Conservation (phyloP, 2,797 vertebrate genomes). For the Limnodromus scolopaceus region DNA sequence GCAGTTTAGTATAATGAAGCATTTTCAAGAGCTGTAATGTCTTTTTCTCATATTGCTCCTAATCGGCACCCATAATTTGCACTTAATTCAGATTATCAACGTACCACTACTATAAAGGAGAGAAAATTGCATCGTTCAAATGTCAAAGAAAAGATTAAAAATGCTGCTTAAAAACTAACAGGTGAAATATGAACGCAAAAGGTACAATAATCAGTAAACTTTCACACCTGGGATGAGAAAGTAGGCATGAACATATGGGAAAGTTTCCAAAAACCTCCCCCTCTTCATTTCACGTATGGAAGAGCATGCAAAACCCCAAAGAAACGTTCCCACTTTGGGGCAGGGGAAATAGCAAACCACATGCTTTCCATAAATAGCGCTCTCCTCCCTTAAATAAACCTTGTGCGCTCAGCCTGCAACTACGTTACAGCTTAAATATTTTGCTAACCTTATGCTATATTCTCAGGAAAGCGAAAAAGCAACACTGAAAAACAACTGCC, state of each 20-base stretch:
- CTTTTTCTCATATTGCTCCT: conserved; percentile 27
- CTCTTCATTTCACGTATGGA: conserved; percentile 45
- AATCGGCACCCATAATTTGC: background rate
- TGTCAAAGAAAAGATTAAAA: conserved; percentile 44
- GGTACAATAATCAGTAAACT: conserved; percentile 32
- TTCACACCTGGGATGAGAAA: conserved; percentile 29
- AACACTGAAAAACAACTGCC: background rate
- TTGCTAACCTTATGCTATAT: conserved; percentile 34
- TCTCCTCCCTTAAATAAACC: conserved; percentile 64
- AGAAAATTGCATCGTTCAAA: background rate
- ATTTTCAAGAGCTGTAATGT: conserved; percentile 16
- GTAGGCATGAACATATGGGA: background rate
- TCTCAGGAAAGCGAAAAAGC: conserved; percentile 30
- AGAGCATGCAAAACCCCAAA: conserved; percentile 64
- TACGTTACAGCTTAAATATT: conserved; percentile 36
- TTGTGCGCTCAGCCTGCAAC: background rate
- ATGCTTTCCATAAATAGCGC: conserved; percentile 73
- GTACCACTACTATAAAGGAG: background rate
- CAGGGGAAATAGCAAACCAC: conserved; percentile 33
- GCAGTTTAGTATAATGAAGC: conserved; percentile 46
- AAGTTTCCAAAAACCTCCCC: conserved; percentile 55
- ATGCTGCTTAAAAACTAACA: conserved; percentile 21
- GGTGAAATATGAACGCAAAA: conserved; percentile 55
- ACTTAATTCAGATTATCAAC: conserved; percentile 4
- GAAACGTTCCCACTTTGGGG: conserved; percentile 61